A percentile compares a stretch with the other conserved stretches of the same genome.
phyloP scores from a whole-genome alignment of 2,113 vertebrate genomes.

The Nipponia nippon region DNA sequence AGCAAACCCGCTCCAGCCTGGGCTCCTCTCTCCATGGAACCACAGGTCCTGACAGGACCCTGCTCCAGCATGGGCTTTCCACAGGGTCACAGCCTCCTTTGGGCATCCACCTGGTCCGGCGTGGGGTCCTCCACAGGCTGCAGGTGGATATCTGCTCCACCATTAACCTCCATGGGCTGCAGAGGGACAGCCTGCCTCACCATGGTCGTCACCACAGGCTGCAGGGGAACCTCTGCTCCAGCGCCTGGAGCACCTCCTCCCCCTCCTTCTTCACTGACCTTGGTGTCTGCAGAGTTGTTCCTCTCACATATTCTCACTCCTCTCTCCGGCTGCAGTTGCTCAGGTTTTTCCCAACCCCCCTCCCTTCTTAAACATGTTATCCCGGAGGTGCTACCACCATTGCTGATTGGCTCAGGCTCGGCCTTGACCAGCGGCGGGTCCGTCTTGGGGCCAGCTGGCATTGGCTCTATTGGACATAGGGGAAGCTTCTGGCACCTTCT shows the following conservation, averaged over 20 bases:
- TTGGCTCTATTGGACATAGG: not conserved
- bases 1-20: too few relatives aligned
- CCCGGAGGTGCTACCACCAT: not conserved
- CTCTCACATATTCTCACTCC: not conserved
- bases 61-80: too few relatives aligned
- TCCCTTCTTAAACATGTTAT: not conserved
- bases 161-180: not conserved
- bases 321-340: too few relatives aligned
- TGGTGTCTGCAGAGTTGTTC: not conserved
- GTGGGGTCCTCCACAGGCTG: too few relatives aligned
- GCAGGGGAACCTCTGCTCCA: not conserved
- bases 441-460: not conserved
- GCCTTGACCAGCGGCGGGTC: not conserved
- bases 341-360: too few relatives aligned
- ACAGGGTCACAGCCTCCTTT: too few relatives aligned
- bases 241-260: not conserved
- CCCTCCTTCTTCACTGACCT: not conserved
- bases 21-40: too few relatives aligned
- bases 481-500: not conserved
- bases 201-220: too few relatives aligned
- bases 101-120: too few relatives aligned
- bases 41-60: too few relatives aligned
- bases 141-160: not conserved
- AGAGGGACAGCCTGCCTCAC: too few relatives aligned
- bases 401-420: not conserved